Conservation (phyloP, 2,113 vertebrate species). For the Hippocampus mohnikei region DNA sequence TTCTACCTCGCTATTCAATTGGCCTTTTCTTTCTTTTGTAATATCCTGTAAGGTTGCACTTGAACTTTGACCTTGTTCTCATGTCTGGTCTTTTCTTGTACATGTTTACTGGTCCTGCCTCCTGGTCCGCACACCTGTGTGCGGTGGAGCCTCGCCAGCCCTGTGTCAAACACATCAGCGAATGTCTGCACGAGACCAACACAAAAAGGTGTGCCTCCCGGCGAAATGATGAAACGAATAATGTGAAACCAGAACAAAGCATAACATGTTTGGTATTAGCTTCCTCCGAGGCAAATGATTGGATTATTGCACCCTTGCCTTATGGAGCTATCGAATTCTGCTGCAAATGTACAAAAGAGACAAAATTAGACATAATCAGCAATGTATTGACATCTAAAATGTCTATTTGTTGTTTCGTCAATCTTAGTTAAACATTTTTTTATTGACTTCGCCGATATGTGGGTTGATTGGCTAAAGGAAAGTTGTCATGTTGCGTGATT, state of each 20-base stretch:
- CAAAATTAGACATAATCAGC: background rate
- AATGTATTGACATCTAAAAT: background rate
- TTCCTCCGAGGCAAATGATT: background rate
- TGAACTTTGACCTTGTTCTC: background rate
- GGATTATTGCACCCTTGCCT: background rate
- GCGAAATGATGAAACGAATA: background rate
- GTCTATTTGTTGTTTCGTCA: background rate
- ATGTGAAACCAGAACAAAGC: background rate
- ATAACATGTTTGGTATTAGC: background rate
- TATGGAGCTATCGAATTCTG: background rate
- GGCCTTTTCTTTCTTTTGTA: background rate
- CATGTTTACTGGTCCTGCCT: background rate
- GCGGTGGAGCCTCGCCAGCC: background rate
- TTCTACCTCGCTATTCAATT: background rate
- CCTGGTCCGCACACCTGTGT: background rate
- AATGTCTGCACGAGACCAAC: background rate
- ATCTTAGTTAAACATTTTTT: no score
- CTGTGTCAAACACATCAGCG: background rate
- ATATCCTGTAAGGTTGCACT: background rate
- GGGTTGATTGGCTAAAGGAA: background rate
- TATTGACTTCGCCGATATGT: no score
- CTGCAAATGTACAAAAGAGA: background rate
- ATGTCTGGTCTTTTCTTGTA: background rate
- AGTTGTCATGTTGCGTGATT: background rate
- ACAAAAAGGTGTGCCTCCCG: background rate